A percentile compares a stretch with the other conserved stretches of the same genome.
phyloP scores from a whole-genome alignment of 2,888 invertebrate species.

The Limnephilus lunatus region DNA sequence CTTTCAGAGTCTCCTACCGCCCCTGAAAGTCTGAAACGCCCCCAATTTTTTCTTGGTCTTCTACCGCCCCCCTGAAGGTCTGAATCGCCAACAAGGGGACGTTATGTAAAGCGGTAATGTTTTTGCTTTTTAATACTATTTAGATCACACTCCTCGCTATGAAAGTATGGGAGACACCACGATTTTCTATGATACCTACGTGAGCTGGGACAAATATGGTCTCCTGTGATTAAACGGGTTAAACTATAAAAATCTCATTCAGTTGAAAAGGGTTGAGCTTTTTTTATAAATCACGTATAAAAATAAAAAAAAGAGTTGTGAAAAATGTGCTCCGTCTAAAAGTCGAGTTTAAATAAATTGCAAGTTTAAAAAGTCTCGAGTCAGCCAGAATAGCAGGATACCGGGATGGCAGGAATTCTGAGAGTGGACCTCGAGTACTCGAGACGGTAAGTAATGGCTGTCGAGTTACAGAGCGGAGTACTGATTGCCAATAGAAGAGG shows the following conservation, averaged over 20 bases:
- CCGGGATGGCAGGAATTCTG: not conserved
- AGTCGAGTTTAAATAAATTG: not conserved
- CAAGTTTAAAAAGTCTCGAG: constrained; percentile 10
- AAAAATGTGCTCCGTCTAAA: not conserved
- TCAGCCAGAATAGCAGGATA: not conserved
- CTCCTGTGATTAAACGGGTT: too few relatives aligned
- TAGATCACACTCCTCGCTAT: too few relatives aligned
- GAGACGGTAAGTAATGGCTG: constrained; percentile 31
- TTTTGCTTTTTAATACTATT: too few relatives aligned
- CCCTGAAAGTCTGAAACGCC: too few relatives aligned
- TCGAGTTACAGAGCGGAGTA: not conserved
- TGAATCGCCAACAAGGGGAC: too few relatives aligned
- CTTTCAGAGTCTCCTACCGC: too few relatives aligned
- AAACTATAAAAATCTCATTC: not conserved
- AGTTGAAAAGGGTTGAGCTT: not conserved
- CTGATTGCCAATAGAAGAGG: constrained; percentile 39
- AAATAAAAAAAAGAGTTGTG: not conserved
- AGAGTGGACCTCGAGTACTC: constrained; percentile 10
- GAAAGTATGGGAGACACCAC: too few relatives aligned
- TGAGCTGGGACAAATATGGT: too few relatives aligned
- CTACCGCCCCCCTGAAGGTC: too few relatives aligned
- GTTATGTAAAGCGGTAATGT: too few relatives aligned
- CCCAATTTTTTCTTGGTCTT: too few relatives aligned
- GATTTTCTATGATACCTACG: too few relatives aligned
- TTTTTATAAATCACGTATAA: not conserved